Base-by-base conservation (phyloP, 2,113 vertebrate species). In the Lophochroa leadbeateri region DNA sequence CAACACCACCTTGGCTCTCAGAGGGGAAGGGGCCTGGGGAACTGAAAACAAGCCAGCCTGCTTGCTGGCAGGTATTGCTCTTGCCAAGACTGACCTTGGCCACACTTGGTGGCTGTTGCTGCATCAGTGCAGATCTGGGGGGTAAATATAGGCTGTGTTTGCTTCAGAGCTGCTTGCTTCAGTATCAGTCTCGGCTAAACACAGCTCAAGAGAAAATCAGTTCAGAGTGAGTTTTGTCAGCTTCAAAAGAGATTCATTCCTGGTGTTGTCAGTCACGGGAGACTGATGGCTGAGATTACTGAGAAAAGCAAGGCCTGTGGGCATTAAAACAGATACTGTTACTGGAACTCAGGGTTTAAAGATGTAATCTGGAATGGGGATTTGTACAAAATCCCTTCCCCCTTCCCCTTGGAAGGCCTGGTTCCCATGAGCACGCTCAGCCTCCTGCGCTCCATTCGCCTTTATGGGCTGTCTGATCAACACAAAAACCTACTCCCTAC, bases 151-250 rank as follows among this genome's bases (percentile, higher is more conserved):
- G 50, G 43, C 86, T 65, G n/a, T 20, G 60, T 65, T 79, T 72
- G 69, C 90, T 94, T 58, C 83, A 33, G 83, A 82, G 61, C 80
- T 61, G 39, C 69, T 88, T 81, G 60, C 80, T 71, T 90, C 39
- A 52, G 43, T 75, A 33, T 84, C 17, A 0, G 52, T 17, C 86
- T 75, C 7, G 1, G 86, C 78, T 69, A 92, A 94, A 91, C 67
- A 92, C 35, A 78, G 63, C 86, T 93, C 52, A 71, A 72, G 61
- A 92, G 91, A 43, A 95, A 92, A 96, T 75, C 90, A 76, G 90
- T 91, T 84, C 83, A 44, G 83, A 82, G 77, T 46, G 83, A 82
- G 80, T 94, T 97, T 91, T 91, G 90, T 95, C 95, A 93, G 90
- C 92, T 96, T 92, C 88, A 84, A 23, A 92, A 79, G 57, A 79